Conservation (phyloP, 2,797 vertebrate species). For the Hydrocynus forskahlii region DNA sequence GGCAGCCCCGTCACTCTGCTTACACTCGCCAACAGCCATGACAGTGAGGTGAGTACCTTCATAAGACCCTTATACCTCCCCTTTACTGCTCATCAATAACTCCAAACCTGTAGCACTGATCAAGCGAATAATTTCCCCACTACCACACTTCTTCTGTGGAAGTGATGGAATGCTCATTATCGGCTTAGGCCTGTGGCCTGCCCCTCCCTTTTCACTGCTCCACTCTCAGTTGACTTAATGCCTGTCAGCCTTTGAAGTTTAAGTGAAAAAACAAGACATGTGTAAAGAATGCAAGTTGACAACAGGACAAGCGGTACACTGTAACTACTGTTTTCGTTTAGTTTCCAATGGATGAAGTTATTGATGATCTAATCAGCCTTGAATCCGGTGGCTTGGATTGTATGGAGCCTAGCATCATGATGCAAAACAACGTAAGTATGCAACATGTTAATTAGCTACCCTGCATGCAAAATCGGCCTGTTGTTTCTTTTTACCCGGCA, state of each 20-base stretch:
- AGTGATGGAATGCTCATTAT: slow-evolving; percentile 58
- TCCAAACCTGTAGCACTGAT: slow-evolving; percentile 70
- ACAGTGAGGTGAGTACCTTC: slow-evolving; percentile 81
- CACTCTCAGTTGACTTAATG: slow-evolving; percentile 29
- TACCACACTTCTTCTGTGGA: slow-evolving; percentile 47
- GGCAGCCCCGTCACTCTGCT: slow-evolving; percentile 84
- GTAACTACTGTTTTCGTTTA: slow-evolving; percentile 74
- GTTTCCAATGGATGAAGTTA: slow-evolving; percentile 94
- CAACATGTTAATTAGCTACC: slow-evolving; percentile 45
- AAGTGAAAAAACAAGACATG: slow-evolving; percentile 7
- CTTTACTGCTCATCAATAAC: slow-evolving; percentile 74
- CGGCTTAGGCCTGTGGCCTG: slow-evolving; percentile 60
- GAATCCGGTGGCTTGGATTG: slow-evolving; percentile 89
- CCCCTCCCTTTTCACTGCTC: slow-evolving; percentile 29
- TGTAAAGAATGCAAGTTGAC: neutral
- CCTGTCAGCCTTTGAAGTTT: slow-evolving; percentile 22
- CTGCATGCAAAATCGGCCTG: neutral
- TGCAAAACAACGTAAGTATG: slow-evolving; percentile 93
- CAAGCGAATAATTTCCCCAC: too few species aligned
- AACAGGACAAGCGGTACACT: slow-evolving; percentile 52
- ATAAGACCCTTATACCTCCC: slow-evolving; percentile 28
- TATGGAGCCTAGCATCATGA: slow-evolving; percentile 86
- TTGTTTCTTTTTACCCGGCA: neutral
- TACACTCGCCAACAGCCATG: slow-evolving; percentile 79
- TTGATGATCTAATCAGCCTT: slow-evolving; percentile 92